These are phyloP conservation scores for Eustalomyia histrio DNA, from an alignment of 2,888 invertebrate species.

Conservation along the genomic window DNA sequence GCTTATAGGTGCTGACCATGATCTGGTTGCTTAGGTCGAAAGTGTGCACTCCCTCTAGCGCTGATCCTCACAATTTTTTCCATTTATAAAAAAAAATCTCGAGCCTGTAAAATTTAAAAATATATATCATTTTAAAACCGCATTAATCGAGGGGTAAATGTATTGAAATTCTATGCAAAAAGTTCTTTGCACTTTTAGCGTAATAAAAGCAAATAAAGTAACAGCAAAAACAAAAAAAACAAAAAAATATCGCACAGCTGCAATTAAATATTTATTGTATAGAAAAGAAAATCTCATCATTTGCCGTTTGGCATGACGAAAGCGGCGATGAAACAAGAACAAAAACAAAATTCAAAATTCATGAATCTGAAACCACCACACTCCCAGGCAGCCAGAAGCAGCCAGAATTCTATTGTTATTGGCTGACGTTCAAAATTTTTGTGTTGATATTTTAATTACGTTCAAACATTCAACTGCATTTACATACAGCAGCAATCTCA, in stretches of 20 bases:
- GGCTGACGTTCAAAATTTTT: slow-evolving; percentile 70
- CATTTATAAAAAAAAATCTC: no score
- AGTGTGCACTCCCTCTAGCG: no score
- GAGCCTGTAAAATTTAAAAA: no score
- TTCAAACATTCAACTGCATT: slow-evolving; percentile 45
- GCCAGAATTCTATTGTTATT: slow-evolving; percentile 64
- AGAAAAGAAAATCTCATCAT: slow-evolving; percentile 51
- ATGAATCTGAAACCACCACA: slow-evolving; percentile 47
- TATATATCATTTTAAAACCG: no score
- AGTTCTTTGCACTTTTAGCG: slow-evolving; percentile 58
- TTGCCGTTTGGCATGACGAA: slow-evolving; percentile 56
- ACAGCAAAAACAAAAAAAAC: background rate
- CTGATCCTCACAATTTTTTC: no score
- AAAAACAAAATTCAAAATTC: slow-evolving; percentile 13
- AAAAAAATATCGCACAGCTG: slow-evolving; percentile 59
- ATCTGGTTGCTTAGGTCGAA: no score
- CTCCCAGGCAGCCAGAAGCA: slow-evolving; percentile 35
- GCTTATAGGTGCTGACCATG: no score
- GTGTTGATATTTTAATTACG: slow-evolving; percentile 69
- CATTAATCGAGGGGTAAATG: background rate
- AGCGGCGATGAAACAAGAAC: slow-evolving; percentile 23
- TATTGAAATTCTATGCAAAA: slow-evolving; percentile 47
- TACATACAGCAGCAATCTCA: background rate
- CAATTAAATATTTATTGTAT: slow-evolving; percentile 51
- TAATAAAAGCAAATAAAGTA: slow-evolving; percentile 20